Conservation (phyloP, 1,140 invertebrate genomes). For the Drosophila sulfurigaster region DNA sequence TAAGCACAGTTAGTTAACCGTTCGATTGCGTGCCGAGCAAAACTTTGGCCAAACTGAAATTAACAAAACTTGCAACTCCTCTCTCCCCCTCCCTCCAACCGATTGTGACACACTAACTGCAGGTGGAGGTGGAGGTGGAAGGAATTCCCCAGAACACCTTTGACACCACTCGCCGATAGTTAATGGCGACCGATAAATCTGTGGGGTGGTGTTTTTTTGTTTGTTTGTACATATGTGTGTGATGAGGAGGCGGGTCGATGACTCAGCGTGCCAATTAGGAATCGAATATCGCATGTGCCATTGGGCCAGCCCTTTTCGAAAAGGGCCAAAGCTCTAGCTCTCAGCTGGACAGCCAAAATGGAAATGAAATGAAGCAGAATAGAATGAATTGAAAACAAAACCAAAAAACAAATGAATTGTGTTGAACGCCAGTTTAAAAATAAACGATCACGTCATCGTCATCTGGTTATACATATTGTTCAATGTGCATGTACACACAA, state of each 20-base stretch:
- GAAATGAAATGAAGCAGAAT: conserved; percentile 8
- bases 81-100: background rate
- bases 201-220: background rate
- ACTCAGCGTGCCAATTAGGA: conserved; percentile 31
- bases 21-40: conserved; percentile 27
- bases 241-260: conserved; percentile 24
- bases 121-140: background rate
- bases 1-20: conserved; percentile 23
- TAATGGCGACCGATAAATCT: conserved; percentile 2
- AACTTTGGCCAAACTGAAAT: conserved; percentile 27
- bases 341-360: conserved; percentile 20
- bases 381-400: conserved; percentile 19
- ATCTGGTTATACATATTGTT: conserved; percentile 34
- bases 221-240: background rate
- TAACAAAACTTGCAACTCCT: conserved; percentile 10
- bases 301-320: conserved; percentile 1
- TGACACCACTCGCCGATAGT: conserved; percentile 4
- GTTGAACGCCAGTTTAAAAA: conserved; percentile 32
- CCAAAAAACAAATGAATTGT: conserved; percentile 16
- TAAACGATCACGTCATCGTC: conserved; percentile 57
- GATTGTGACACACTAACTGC: background rate
- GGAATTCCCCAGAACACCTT: conserved; percentile 3
- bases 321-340: conserved; percentile 6
- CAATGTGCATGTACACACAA: conserved; percentile 18
- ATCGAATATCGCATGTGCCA: conserved; percentile 18